Evolutionary conservation across 2,888 invertebrate species (phyloP).

Genomic region (Ecliptopera silaceata): DNA sequence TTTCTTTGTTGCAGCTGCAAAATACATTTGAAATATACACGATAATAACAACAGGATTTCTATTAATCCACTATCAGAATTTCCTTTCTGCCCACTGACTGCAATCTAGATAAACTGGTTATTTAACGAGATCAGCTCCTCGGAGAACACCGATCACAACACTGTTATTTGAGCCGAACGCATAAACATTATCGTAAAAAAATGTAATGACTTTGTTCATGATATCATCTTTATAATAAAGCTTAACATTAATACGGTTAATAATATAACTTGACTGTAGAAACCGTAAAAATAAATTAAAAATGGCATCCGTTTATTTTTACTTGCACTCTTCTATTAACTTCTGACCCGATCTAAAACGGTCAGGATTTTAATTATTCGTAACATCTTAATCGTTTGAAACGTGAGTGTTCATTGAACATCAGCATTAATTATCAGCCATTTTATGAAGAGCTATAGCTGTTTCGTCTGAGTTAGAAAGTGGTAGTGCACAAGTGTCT

Average conservation of each 20-base stretch:
- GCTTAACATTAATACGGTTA: conserved; percentile 27
- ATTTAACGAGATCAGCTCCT: conserved; percentile 13
- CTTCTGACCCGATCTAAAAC: conserved; percentile 62
- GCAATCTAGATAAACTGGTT: conserved; percentile 20
- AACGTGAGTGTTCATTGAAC: conserved; percentile 75
- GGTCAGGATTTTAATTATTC: conserved; percentile 77
- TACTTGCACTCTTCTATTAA: conserved; percentile 37
- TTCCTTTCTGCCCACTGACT: conserved; percentile 11
- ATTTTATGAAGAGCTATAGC: conserved; percentile 48
- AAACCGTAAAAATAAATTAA: conserved; percentile 25
- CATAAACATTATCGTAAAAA: conserved; percentile 30
- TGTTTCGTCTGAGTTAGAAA: conserved; percentile 38
- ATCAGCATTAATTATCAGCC: conserved; percentile 60
- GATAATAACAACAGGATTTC: conserved; percentile 17
- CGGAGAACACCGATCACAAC: conserved; percentile 16
- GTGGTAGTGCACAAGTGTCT: conserved; percentile 48
- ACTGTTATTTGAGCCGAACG: conserved; percentile 16
- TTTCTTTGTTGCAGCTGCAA: background rate
- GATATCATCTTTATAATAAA: conserved; percentile 25
- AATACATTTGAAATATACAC: conserved; percentile 10
- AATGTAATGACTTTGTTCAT: conserved; percentile 31
- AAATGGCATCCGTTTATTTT: conserved; percentile 18
- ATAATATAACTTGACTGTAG: conserved; percentile 23
- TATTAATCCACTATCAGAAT: conserved; percentile 10
- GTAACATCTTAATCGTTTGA: conserved; percentile 77